These are phyloP conservation scores for Tryphoninae sp. DNA, from an alignment of 2,888 invertebrate genomes.

Conservation along the genomic window DNA sequence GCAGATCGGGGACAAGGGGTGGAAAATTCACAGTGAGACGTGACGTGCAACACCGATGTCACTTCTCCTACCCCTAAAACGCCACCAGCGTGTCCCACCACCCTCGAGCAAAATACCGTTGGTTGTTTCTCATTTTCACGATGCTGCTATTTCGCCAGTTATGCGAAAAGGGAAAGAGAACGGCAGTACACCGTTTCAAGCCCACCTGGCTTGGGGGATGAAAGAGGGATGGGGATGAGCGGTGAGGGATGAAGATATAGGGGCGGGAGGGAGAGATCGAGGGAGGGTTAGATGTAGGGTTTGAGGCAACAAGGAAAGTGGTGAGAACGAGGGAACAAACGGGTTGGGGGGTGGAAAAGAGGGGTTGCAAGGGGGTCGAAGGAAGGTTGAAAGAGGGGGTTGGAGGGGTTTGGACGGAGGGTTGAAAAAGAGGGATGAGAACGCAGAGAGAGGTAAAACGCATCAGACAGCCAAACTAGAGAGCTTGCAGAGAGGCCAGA, in stretches of 20 bases:
- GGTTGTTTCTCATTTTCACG: conserved; percentile 50
- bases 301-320: no score
- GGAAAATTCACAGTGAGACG: no score
- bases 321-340: no score
- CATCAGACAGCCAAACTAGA: conserved; percentile 34
- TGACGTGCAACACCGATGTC: no score
- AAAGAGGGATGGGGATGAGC: conserved; percentile 14
- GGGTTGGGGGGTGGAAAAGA: no score
- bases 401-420: conserved; percentile 17
- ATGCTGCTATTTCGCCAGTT: conserved; percentile 51
- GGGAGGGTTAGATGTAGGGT: no score
- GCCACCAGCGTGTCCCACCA: conserved; percentile 18
- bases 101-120: conserved; percentile 47
- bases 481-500: conserved; percentile 28
- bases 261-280: no score
- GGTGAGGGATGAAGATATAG: neutral
- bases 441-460: conserved; percentile 39
- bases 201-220: conserved; percentile 6
- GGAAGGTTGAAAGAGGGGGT: conserved; percentile 38
- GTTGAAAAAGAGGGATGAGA: conserved; percentile 31
- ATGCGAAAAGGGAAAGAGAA: conserved; percentile 37
- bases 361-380: conserved; percentile 8
- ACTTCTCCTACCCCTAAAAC: no score
- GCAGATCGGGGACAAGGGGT: no score
- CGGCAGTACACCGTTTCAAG: conserved; percentile 2